These are phyloP conservation scores for Ephestia elutella DNA, from an alignment of 1,140 invertebrate species.

Conservation along the genomic window DNA sequence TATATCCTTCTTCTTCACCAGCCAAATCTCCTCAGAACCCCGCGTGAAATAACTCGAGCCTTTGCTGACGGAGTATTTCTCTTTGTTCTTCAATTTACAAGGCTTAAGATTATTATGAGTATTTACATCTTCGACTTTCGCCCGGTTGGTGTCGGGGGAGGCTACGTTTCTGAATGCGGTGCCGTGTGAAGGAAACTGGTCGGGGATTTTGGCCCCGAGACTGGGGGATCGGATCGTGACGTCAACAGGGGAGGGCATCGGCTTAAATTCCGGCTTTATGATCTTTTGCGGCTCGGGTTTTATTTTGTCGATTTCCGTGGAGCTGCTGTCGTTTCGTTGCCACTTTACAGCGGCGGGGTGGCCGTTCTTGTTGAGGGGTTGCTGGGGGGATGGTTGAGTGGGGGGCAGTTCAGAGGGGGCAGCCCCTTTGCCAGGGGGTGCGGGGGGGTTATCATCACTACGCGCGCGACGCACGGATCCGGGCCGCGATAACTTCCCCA, in stretches of 20 bases:
- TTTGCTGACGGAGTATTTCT: constrained; percentile 60
- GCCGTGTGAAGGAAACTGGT: constrained; percentile 62
- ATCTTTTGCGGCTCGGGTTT: constrained; percentile 61
- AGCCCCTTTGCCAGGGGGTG: too few species aligned
- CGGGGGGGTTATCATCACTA: too few species aligned
- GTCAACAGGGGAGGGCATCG: constrained; percentile 50
- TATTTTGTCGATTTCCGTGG: constrained; percentile 34
- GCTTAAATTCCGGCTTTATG: constrained; percentile 66
- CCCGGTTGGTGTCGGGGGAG: constrained; percentile 42
- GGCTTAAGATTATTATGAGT: constrained; percentile 55
- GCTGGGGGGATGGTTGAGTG: constrained; percentile 27
- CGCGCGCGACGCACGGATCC: constrained; percentile 54
- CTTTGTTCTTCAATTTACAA: constrained; percentile 60
- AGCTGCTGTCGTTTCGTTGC: constrained; percentile 41
- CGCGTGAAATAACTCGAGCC: constrained; percentile 63
- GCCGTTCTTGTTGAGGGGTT: constrained; percentile 34
- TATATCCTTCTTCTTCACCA: constrained; percentile 69
- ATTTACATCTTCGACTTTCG: constrained; percentile 50
- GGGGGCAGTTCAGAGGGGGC: constrained; percentile 5
- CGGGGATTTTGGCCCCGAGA: constrained; percentile 51
- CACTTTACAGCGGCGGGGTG: constrained; percentile 36
- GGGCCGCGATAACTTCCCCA: constrained; percentile 45
- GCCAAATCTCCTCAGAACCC: constrained; percentile 66
- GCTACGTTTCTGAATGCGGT: constrained; percentile 66
- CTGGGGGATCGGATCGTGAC: constrained; percentile 61